A percentile compares a stretch with the other conserved stretches of the same genome.
phyloP scores from a whole-genome alignment of 2,888 invertebrate species.

The Dicyrtomina minuta region DNA sequence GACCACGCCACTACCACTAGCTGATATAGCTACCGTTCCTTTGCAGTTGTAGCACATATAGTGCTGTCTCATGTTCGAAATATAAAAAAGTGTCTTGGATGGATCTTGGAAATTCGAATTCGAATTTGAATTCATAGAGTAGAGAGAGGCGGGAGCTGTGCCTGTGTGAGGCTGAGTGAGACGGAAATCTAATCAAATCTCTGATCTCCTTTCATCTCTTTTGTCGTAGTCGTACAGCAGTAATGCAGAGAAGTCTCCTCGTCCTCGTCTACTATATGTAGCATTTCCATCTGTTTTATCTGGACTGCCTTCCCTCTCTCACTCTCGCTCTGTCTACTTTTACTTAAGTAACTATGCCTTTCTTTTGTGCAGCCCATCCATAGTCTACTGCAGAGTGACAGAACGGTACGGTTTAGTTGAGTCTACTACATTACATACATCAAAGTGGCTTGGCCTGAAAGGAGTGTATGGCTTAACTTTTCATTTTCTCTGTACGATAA shows the following conservation, averaged over 20 bases:
- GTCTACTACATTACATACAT: not conserved
- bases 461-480: constrained; percentile 10
- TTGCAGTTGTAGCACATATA: too few species aligned
- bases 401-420: too few species aligned
- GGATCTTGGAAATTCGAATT: too few species aligned
- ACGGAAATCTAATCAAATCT: constrained; percentile 33
- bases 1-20: too few species aligned
- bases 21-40: too few species aligned
- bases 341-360: not conserved
- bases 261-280: not conserved
- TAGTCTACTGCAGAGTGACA: too few species aligned
- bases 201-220: constrained; percentile 30
- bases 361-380: too few species aligned
- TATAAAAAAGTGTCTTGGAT: too few species aligned
- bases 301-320: not conserved
- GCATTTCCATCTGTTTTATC: too few species aligned
- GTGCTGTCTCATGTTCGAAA: too few species aligned
- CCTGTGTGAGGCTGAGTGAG: not conserved
- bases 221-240: not conserved
- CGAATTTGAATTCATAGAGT: not conserved
- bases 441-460: not conserved
- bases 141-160: constrained; percentile 9
- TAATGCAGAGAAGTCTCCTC: constrained; percentile 15
- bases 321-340: not conserved
- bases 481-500: constrained; percentile 20